Evolutionary conservation across 1,140 invertebrate species (phyloP), one percentile per base, ranked within the genome.

Genomic region (Aphelinus atriplicis): DNA sequence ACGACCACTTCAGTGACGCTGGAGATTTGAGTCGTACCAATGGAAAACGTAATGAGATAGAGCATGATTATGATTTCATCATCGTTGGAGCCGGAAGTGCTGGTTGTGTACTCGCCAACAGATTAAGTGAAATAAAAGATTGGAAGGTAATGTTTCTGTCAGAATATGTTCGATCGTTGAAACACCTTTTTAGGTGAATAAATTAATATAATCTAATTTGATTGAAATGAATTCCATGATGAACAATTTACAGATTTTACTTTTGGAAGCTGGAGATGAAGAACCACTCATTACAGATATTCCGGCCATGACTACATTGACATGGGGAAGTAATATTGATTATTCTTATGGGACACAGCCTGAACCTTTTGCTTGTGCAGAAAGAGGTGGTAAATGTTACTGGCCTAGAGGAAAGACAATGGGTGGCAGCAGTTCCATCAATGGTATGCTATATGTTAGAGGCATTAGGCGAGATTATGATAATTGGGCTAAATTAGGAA

Each of bases 401-500:
- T 71, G 56, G 58, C 60, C 73, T 7, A 61, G 61, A 10, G 73
- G 73, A 47, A 75, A 70, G 77, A 66, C 90, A 3, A 80, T 94
- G 2, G 93, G 93, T 3, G 93, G 93, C 3, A 91, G 91, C 2
- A 93, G 92, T 76, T 89, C 93, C 2, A 89, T 93, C 7, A 93
- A 93, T 84, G 95, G 94, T 81, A 88, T 93, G 89, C 91, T 94
- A 1, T 94, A 93, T 78, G 91, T 92, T 75, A 86, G 92, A 69
- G 92, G 93, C 1, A 91, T 91, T 81, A 88, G 88, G 2, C 83
- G 89, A 47, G 92, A 93, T 83, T 94, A 91, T 79, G 90, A 94
- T 82, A 86, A 89, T 66, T 93, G 92, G 92, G 90, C 84, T 43
- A 86, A 87, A 66, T 88, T 93, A 80, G 96, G 96, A 9, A 96